A percentile compares a stretch with the other conserved stretches of the same genome.
Evolutionary conservation across 2,888 invertebrate genomes (phyloP).

Genomic region (Hedychridium roseum): DNA sequence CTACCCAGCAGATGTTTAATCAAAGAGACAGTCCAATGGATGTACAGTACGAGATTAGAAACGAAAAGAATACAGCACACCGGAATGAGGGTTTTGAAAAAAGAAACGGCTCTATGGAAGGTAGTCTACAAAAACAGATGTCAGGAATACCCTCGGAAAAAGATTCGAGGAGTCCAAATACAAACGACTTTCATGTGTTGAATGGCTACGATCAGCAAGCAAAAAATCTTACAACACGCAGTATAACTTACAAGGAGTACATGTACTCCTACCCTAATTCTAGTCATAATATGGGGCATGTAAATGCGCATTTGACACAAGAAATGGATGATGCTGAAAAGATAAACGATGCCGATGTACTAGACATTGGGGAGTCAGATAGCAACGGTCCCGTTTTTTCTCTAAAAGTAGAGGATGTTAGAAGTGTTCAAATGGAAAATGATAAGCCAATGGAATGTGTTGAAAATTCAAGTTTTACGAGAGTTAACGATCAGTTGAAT

Average conservation of each 20-base stretch:
- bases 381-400: slow-evolving; percentile 23
- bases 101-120: slow-evolving; percentile 39
- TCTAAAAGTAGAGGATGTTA: slow-evolving; percentile 36
- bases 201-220: slow-evolving; percentile 38
- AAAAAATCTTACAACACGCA: slow-evolving; percentile 37
- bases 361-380: slow-evolving; percentile 21
- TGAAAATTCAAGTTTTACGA: slow-evolving; percentile 17
- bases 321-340: slow-evolving; percentile 16
- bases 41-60: slow-evolving; percentile 10
- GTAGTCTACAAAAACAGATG: slow-evolving; percentile 20
- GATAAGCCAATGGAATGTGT: slow-evolving; percentile 22
- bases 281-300: slow-evolving; percentile 12
- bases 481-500: slow-evolving; percentile 16
- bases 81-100: slow-evolving; percentile 26
- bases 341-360: slow-evolving; percentile 24
- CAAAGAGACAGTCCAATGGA: slow-evolving; percentile 11
- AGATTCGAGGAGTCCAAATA: slow-evolving; percentile 12
- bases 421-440: slow-evolving; percentile 24
- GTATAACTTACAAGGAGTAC: slow-evolving; percentile 53
- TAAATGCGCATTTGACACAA: slow-evolving; percentile 7
- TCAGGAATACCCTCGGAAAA: slow-evolving; percentile 12
- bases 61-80: slow-evolving; percentile 16
- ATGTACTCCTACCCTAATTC: slow-evolving; percentile 36
- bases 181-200: slow-evolving; percentile 21
- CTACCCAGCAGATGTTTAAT: slow-evolving; percentile 13